Conservation (phyloP, 2,113 vertebrate species). For the Ceyx melanurus region DNA sequence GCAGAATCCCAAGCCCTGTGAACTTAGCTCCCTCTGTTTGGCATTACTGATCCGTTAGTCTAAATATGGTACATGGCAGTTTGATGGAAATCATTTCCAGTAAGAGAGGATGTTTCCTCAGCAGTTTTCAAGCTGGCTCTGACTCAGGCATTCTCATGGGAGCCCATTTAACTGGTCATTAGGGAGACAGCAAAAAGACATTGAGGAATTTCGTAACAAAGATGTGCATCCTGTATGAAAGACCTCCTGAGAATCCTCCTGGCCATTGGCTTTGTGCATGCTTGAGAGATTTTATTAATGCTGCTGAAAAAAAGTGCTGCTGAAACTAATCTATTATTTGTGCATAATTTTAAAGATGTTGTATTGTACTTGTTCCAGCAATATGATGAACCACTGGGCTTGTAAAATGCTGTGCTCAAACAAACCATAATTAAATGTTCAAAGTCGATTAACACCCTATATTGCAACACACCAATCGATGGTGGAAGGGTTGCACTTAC, state of each 20-base stretch:
- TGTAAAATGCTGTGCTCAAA: constrained; percentile 14
- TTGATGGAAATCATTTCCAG: constrained; percentile 84
- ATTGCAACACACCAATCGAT: neutral
- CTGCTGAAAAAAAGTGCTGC: constrained; percentile 34
- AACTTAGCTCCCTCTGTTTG: constrained; percentile 67
- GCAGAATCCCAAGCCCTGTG: constrained; percentile 52
- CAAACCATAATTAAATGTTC: constrained; percentile 45
- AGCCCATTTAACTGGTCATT: constrained; percentile 79
- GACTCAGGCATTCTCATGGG: constrained; percentile 78
- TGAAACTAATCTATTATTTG: constrained; percentile 34
- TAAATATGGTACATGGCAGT: constrained; percentile 76
- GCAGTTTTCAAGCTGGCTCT: constrained; percentile 81
- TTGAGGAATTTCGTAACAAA: constrained; percentile 81
- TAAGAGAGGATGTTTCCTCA: constrained; percentile 84
- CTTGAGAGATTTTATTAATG: constrained; percentile 62
- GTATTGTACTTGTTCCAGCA: constrained; percentile 31
- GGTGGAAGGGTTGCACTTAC: neutral
- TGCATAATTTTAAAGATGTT: constrained; percentile 21
- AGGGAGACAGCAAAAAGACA: constrained; percentile 81
- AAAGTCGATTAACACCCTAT: constrained; percentile 7
- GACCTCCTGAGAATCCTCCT: constrained; percentile 64
- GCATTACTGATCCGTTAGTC: constrained; percentile 65
- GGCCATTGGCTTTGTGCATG: constrained; percentile 50
- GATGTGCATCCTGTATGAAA: constrained; percentile 69
- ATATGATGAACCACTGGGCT: neutral